Conservation (phyloP, 2,113 vertebrate genomes). For the Carollia perspicillata region DNA sequence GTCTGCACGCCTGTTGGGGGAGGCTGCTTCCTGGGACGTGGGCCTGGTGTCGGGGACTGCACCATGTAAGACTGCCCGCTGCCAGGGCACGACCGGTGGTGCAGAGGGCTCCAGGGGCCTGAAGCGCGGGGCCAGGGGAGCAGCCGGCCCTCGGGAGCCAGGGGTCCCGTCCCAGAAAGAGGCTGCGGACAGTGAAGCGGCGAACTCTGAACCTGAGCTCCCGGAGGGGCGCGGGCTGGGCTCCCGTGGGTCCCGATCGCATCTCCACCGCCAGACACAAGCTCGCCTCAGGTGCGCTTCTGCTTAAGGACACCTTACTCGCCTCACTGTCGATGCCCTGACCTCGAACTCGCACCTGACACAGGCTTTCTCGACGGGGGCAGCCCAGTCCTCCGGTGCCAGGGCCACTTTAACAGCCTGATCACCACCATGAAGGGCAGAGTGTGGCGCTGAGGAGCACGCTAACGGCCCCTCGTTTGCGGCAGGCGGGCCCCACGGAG, state of each 20-base stretch:
- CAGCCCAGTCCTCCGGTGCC: fast-evolving
- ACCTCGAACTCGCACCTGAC: background rate
- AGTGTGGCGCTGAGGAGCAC: fast-evolving
- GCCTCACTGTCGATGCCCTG: fast-evolving
- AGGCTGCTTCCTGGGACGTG: background rate
- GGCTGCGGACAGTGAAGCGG: background rate
- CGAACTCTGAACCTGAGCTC: fast-evolving
- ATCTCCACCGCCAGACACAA: fast-evolving
- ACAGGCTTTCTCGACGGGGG: fast-evolving
- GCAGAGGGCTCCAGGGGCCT: background rate
- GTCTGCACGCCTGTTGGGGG: fast-evolving
- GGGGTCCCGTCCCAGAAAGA: background rate
- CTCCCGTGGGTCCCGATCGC: background rate
- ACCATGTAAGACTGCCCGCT: too few relatives aligned
- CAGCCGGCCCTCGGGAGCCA: fast-evolving
- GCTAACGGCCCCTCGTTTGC: background rate
- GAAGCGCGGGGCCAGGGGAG: background rate
- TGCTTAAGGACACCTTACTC: too few relatives aligned
- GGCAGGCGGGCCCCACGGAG: fast-evolving
- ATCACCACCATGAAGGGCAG: background rate
- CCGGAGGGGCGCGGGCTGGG: too few relatives aligned
- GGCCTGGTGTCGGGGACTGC: too few relatives aligned
- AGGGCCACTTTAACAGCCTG: background rate
- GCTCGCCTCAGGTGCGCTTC: background rate
- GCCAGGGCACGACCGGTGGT: too few relatives aligned